Evolutionary conservation across 2,888 invertebrate genomes (phyloP).

Genomic region (Vanessa cardui): DNA sequence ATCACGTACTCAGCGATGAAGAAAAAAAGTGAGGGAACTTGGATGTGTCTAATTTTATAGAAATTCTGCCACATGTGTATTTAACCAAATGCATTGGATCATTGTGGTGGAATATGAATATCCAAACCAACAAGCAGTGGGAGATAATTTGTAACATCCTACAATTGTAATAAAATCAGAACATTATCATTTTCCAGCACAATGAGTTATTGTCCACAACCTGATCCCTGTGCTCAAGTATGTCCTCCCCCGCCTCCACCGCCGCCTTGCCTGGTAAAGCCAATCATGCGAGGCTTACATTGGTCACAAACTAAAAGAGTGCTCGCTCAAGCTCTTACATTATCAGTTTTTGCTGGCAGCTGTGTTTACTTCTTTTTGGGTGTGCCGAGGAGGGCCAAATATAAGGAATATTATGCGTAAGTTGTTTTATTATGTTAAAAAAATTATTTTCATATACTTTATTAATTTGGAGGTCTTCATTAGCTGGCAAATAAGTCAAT

Average conservation of each 20-base stretch:
- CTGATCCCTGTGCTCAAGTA: constrained; percentile 57
- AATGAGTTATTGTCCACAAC: constrained; percentile 45
- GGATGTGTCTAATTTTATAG: no score
- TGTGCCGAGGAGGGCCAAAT: constrained; percentile 81
- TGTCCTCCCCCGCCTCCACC: constrained; percentile 57
- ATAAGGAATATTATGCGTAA: constrained; percentile 91
- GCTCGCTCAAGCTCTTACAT: constrained; percentile 72
- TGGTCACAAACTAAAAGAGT: constrained; percentile 83
- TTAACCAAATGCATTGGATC: no score
- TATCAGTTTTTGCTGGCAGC: constrained; percentile 65
- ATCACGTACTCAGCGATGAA: no score
- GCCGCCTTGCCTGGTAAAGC: constrained; percentile 68
- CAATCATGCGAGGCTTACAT: constrained; percentile 88
- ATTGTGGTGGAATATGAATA: no score
- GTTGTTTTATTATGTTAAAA: constrained; percentile 41
- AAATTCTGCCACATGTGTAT: no score
- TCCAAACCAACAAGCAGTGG: no score
- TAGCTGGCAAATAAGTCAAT: no score
- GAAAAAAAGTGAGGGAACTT: no score
- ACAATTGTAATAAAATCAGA: no score
- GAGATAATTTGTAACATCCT: no score
- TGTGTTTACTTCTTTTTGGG: constrained; percentile 75
- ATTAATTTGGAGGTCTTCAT: no score
- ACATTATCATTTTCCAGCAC: constrained; percentile 15
- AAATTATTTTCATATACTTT: no score